phyloP scores from a whole-genome alignment of 2,888 invertebrate species.

The Ethmia dodecea region DNA sequence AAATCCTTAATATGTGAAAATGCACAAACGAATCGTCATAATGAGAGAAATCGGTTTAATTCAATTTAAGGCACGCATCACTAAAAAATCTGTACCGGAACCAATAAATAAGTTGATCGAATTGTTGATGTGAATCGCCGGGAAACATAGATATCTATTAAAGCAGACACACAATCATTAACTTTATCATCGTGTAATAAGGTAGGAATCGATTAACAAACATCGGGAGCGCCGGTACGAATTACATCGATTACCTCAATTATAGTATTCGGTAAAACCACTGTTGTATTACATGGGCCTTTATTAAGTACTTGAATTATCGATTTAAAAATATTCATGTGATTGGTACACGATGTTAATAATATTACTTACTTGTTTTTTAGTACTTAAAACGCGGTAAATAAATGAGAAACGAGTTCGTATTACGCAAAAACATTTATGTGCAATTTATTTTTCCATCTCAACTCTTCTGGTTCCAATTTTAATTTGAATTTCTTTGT shows the following conservation, averaged over 20 bases:
- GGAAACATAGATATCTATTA: constrained; percentile 42
- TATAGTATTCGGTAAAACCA: neutral
- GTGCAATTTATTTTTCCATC: no score
- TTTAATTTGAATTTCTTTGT: no score
- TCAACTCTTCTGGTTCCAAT: no score
- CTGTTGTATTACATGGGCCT: no score
- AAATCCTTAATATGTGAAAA: no score
- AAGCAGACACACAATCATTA: constrained; percentile 1
- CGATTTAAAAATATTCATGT: no score
- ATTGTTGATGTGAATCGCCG: constrained; percentile 65
- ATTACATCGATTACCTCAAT: constrained; percentile 1
- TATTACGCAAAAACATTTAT: no score
- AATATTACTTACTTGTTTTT: no score
- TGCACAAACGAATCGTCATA: constrained; percentile 3
- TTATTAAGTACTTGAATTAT: no score
- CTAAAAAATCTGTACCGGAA: constrained; percentile 11
- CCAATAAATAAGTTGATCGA: constrained; percentile 43
- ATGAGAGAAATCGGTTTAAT: constrained; percentile 6
- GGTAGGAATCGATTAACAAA: neutral
- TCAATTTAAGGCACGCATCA: constrained; percentile 1
- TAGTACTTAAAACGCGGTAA: no score
- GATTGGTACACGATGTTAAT: no score
- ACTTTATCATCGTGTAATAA: neutral
- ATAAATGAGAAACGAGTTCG: no score
- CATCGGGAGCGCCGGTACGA: neutral